These are phyloP conservation scores for Parapsyche elsis DNA, from an alignment of 1,140 invertebrate genomes.

Conservation along the genomic window DNA sequence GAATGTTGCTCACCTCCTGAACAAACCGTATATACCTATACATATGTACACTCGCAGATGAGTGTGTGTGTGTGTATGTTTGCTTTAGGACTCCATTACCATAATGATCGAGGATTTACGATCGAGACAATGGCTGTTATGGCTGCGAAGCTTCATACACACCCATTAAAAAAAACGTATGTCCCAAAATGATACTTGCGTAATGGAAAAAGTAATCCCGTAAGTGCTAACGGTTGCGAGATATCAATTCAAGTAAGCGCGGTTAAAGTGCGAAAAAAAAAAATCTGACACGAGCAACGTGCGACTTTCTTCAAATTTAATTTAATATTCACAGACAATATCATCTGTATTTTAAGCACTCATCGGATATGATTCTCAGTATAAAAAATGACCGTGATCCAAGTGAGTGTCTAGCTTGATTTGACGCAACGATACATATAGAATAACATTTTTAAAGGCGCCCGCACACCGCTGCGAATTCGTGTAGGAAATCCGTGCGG, in stretches of 20 bases:
- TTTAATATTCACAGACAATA: too few relatives aligned
- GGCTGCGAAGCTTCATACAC: neutral
- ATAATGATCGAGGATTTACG: conserved; percentile 28
- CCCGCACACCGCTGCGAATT: too few relatives aligned
- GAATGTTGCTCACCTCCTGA: conserved; percentile 3
- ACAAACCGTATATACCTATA: neutral
- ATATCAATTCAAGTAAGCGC: conserved; percentile 8
- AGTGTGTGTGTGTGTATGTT: neutral
- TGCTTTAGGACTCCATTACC: neutral
- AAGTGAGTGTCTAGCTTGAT: too few relatives aligned
- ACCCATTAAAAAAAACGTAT: neutral
- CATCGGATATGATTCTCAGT: too few relatives aligned
- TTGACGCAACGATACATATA: too few relatives aligned
- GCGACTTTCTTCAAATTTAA: neutral
- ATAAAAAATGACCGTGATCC: too few relatives aligned
- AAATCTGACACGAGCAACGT: neutral
- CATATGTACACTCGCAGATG: neutral
- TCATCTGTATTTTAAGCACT: too few relatives aligned
- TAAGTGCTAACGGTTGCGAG: neutral
- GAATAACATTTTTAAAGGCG: too few relatives aligned
- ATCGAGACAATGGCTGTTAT: neutral
- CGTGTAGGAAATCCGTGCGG: too few relatives aligned
- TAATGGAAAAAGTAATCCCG: neutral
- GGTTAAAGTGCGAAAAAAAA: too few relatives aligned
- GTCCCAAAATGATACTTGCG: neutral